phyloP scores from a whole-genome alignment of 1,140 invertebrate species.

The Panagrolaimus sp. region DNA sequence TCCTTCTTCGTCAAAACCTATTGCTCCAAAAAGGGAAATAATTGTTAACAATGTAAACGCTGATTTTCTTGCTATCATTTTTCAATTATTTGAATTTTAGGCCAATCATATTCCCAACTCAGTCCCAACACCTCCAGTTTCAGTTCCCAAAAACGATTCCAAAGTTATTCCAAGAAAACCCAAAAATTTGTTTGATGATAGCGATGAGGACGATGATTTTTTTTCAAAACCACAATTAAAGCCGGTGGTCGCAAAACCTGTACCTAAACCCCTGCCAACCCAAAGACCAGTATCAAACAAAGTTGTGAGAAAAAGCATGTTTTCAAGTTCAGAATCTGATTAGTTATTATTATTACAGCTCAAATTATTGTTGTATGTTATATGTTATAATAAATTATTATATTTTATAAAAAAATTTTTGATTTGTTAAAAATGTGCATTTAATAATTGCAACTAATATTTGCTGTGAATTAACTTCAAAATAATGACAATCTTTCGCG shows the following conservation, averaged over 20 bases:
- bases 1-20: not conserved
- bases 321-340: conserved; percentile 10
- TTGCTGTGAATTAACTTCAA: too few species aligned
- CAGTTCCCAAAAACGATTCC: not conserved
- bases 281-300: not conserved
- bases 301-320: conserved; percentile 10
- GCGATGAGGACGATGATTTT: conserved; percentile 3
- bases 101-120: not conserved
- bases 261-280: not conserved
- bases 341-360: not conserved
- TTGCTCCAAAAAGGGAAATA: not conserved
- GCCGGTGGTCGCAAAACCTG: not conserved
- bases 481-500: too few species aligned
- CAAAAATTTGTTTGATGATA: conserved; percentile 3
- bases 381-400: too few species aligned
- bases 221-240: not conserved
- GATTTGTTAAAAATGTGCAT: too few species aligned
- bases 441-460: too few species aligned
- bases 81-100: not conserved
- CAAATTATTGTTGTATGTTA: too few species aligned
- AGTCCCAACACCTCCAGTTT: not conserved
- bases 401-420: too few species aligned
- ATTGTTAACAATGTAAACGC: not conserved
- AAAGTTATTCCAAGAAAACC: not conserved
- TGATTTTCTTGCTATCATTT: not conserved